Evolutionary conservation across 2,888 invertebrate species (phyloP).

Genomic region (Mythimna pallens): DNA sequence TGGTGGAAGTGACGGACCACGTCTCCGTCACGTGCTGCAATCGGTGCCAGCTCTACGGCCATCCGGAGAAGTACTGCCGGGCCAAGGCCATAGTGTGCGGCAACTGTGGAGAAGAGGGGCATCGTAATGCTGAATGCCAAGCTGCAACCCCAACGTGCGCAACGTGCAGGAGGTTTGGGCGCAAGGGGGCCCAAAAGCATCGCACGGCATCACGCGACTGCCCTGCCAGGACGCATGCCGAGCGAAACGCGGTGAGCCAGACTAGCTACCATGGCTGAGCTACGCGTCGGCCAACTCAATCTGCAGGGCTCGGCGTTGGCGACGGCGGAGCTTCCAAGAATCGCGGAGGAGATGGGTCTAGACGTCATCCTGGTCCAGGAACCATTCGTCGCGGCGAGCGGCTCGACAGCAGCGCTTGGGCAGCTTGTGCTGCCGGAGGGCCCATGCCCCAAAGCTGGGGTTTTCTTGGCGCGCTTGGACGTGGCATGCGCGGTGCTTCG

Average conservation of each 20-base stretch:
- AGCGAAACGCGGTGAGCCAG: conserved; percentile 5
- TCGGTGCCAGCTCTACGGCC: conserved; percentile 70
- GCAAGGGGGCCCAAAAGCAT: no score
- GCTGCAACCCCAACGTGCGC: no score
- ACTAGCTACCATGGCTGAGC: conserved; percentile 38
- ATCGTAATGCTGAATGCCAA: conserved; percentile 38
- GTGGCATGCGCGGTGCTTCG: conserved; percentile 38
- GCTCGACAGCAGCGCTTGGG: not conserved
- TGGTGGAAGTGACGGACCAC: conserved; percentile 26
- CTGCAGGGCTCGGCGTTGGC: conserved; percentile 52
- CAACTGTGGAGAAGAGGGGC: conserved; percentile 54
- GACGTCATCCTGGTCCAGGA: conserved; percentile 64
- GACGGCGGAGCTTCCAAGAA: conserved; percentile 42
- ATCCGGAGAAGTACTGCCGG: conserved; percentile 64
- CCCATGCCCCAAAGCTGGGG: conserved; percentile 46
- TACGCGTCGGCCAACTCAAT: conserved; percentile 54
- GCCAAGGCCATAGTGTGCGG: conserved; percentile 42
- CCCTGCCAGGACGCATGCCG: conserved; percentile 27
- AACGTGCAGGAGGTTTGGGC: no score
- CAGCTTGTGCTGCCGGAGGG: not conserved
- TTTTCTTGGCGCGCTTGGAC: conserved; percentile 19
- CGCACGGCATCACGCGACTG: no score
- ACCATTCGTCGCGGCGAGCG: conserved; percentile 32
- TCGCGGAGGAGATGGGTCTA: conserved; percentile 40
- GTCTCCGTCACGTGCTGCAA: conserved; percentile 58